Conservation (phyloP, 2,113 vertebrate genomes). For the Melanerpes formicivorus region DNA sequence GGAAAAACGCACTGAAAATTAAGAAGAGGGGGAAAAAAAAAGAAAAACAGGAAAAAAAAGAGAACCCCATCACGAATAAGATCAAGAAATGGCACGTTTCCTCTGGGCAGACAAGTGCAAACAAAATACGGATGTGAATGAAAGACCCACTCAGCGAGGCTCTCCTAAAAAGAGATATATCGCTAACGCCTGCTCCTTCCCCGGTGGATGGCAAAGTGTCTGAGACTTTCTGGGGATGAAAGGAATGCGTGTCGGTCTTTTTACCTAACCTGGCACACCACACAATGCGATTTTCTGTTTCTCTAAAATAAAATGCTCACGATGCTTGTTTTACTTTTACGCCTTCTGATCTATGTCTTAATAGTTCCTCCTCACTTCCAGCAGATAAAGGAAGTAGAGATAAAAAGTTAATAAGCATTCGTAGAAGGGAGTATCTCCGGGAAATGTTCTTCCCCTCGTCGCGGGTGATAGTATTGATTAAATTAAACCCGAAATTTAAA, state of each 20-base stretch:
- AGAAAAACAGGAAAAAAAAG: too few species aligned
- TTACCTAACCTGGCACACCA: constrained; percentile 44
- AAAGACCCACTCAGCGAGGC: not conserved
- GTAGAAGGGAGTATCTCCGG: constrained; percentile 31
- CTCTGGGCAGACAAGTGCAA: not conserved
- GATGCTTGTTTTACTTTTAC: constrained; percentile 62
- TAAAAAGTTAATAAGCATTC: constrained; percentile 74
- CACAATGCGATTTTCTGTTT: constrained; percentile 48
- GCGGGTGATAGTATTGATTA: constrained; percentile 75
- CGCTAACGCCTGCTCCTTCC: not conserved
- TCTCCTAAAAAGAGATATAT: constrained; percentile 30
- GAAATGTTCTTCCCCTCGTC: constrained; percentile 45
- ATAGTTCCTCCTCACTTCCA: constrained; percentile 60
- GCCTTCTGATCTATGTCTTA: constrained; percentile 67
- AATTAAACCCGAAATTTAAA: constrained; percentile 81
- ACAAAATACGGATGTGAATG: not conserved
- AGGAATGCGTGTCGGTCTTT: constrained; percentile 35
- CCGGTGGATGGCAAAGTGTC: not conserved
- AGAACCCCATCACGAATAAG: not conserved
- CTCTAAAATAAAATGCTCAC: not conserved
- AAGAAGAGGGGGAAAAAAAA: not conserved
- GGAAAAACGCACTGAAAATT: not conserved
- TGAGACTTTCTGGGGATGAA: constrained; percentile 30
- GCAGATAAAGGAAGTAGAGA: constrained; percentile 66
- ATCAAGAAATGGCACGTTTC: constrained; percentile 15